Evolutionary conservation across 2,888 invertebrate genomes (phyloP), one percentile per base, ranked within the genome.

Genomic region (Oxytorus armatus): DNA sequence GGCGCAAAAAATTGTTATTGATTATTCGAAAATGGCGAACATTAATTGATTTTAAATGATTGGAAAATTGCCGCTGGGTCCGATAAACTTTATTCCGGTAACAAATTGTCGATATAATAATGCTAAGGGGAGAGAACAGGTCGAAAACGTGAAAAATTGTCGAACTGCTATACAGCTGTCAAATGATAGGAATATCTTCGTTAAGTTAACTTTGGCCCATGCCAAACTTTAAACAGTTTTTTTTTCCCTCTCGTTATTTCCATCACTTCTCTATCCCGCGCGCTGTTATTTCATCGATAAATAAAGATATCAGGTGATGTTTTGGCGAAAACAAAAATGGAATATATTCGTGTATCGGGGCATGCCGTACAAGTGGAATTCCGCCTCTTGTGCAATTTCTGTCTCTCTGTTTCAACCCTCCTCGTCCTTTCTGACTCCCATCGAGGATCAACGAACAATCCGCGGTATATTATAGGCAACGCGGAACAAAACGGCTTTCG

Each of bases 381-480:
- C 74, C 55, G 74, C 63, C 39, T 42, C 59, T 44, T 29, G 53
- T 61, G 33, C 42, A 51, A 14, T 55, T 29, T 25, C 18, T 47
- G 55, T 23, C 33, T 25, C 21, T 21, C 61, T 42, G 44, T 57
- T 25, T 33, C n/a, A n/a, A n/a, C n/a, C n/a, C n/a, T 25, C 8
- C 23, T 10, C 33, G n/a, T 14, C 61, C 53, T 44, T 23, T 5
- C 69, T 63, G 36, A 44, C 55, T 55, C 65, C n/a, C 42, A 47
- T 63, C 21, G 23, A 61, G 59, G 51, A 23, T 55, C 68, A n/a
- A 63, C 76, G 76, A 77, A 76, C 76, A 73, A 80, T 80, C 68
- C 68, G 42, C 77, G 55, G 69, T 55, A 57, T 80, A 80, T n/a
- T n/a, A 80, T 77, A 74, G 80, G 69, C 49, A 77, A 74, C 77